Conservation (phyloP, 2,888 invertebrate genomes). For the Sinelater perroti region DNA sequence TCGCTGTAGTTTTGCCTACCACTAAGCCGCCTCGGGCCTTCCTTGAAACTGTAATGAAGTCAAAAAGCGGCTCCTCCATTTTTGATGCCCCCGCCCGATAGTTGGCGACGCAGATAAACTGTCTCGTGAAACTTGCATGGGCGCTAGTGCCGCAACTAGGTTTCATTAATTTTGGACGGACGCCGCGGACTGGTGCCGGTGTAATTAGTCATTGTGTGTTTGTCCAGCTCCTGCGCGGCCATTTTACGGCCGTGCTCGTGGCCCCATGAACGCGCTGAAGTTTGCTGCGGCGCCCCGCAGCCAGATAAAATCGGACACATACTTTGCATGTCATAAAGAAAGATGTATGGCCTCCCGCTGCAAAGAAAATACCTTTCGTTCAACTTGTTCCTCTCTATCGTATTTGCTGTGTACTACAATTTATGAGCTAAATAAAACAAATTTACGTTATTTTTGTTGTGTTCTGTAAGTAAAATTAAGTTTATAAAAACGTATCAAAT, state of each 20-base stretch:
- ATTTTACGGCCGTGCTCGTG: neutral
- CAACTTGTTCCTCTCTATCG: no score
- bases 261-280: no score
- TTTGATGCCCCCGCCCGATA: slow-evolving; percentile 46
- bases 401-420: no score
- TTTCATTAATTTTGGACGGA: slow-evolving; percentile 33
- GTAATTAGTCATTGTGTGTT: slow-evolving; percentile 37
- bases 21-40: slow-evolving; percentile 30
- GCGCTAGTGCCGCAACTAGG: slow-evolving; percentile 32
- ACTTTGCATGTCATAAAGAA: no score
- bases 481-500: no score
- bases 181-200: slow-evolving; percentile 21
- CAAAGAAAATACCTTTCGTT: no score
- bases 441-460: no score
- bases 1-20: slow-evolving; percentile 47
- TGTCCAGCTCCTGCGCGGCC: slow-evolving; percentile 10
- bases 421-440: no score
- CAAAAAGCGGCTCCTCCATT: slow-evolving; percentile 49
- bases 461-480: no score
- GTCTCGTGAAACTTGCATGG: slow-evolving; percentile 36
- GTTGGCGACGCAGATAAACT: slow-evolving; percentile 34
- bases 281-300: no score
- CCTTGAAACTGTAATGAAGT: slow-evolving; percentile 49
- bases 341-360: no score
- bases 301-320: no score